phyloP scores from a whole-genome alignment of 1,140 invertebrate genomes.

The Cotesia chilonis region DNA sequence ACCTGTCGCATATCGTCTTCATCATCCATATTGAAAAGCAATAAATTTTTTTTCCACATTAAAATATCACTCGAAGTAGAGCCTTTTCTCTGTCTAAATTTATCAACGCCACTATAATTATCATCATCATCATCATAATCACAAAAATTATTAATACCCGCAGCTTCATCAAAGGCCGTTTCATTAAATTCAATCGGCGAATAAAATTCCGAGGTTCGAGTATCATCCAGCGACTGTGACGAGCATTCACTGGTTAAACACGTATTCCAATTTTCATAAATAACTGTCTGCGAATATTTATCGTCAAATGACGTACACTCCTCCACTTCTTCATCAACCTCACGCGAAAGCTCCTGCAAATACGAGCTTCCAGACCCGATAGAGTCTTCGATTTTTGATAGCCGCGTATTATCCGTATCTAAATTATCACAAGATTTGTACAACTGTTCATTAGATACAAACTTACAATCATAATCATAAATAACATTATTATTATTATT shows the following conservation, averaged over 20 bases:
- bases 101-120: neutral
- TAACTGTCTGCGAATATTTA: conserved; percentile 13
- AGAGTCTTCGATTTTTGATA: conserved; percentile 5
- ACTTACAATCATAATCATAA: neutral
- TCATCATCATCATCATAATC: conserved; percentile 21
- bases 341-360: neutral
- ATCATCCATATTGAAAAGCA: conserved; percentile 27
- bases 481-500: neutral
- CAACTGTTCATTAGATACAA: conserved; percentile 26
- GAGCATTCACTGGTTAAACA: conserved; percentile 25
- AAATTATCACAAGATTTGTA: conserved; percentile 33
- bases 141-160: neutral
- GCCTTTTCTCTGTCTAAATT: conserved; percentile 37
- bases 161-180: conserved; percentile 10
- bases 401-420: neutral
- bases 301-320: conserved; percentile 26
- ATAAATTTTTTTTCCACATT: conserved; percentile 37
- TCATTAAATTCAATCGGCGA: conserved; percentile 25
- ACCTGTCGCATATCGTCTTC: conserved; percentile 39
- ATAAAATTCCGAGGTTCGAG: conserved; percentile 27
- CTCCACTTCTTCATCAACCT: conserved; percentile 23
- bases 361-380: conserved; percentile 26
- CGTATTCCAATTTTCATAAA: conserved; percentile 30
- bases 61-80: conserved; percentile 38
- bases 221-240: conserved; percentile 20